phyloP scores from a whole-genome alignment of 2,113 vertebrate genomes.

The Pongo pygmaeus region DNA sequence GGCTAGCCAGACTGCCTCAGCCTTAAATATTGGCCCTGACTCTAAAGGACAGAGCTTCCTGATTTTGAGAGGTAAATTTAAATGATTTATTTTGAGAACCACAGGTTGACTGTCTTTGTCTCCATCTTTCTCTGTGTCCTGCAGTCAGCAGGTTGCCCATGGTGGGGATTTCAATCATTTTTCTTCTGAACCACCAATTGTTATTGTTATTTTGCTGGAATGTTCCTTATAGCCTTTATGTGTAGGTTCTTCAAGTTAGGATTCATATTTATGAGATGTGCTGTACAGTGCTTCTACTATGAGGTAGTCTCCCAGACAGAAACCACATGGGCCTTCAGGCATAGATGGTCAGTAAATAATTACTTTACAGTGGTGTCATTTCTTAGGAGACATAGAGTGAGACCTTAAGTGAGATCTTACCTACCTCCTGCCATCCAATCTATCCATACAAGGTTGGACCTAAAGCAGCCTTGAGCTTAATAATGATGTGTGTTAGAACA shows the following conservation, averaged over 20 bases:
- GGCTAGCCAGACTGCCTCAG: neutral
- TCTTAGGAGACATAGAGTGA: neutral
- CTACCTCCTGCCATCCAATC: neutral
- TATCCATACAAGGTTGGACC: neutral
- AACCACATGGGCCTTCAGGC: neutral
- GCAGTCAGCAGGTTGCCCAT: neutral
- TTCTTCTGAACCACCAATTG: neutral
- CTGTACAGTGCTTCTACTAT: neutral
- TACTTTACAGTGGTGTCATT: neutral
- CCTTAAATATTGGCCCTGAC: neutral
- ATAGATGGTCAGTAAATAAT: neutral
- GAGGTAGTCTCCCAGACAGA: neutral
- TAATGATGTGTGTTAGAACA: slow-evolving; percentile 16
- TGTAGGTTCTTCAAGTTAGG: slow-evolving; percentile 9
- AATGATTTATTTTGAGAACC: slow-evolving; percentile 42
- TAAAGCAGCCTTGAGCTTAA: neutral
- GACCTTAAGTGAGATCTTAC: neutral
- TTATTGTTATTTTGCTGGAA: neutral
- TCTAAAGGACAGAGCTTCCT: neutral
- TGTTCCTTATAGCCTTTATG: neutral
- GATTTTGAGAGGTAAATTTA: slow-evolving; percentile 13
- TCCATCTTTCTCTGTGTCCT: slow-evolving; percentile 26
- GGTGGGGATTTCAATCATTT: neutral
- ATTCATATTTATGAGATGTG: neutral
- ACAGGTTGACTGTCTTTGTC: neutral